These are phyloP conservation scores for Chelonus formosanus DNA, from an alignment of 2,888 invertebrate genomes.

Conservation along the genomic window DNA sequence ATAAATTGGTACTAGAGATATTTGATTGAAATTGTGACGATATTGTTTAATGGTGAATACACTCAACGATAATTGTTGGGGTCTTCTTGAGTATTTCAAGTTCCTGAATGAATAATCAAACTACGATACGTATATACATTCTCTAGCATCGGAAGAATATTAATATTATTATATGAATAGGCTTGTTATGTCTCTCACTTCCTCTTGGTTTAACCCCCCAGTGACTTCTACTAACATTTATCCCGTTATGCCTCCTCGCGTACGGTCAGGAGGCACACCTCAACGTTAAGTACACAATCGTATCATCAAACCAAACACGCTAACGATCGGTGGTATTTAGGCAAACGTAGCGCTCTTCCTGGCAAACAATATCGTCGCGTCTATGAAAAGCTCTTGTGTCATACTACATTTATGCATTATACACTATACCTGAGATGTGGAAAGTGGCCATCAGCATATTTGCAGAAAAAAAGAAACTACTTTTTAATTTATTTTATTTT, in stretches of 20 bases:
- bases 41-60: too few relatives aligned
- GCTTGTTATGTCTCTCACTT: conserved; percentile 7
- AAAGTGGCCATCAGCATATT: too few relatives aligned
- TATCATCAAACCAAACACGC: conserved; percentile 53
- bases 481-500: too few relatives aligned
- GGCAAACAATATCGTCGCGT: conserved; percentile 42
- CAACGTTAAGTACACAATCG: conserved; percentile 49
- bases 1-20: too few relatives aligned
- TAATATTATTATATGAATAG: too few relatives aligned
- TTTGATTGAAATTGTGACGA: too few relatives aligned
- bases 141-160: too few relatives aligned
- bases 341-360: conserved; percentile 3
- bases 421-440: conserved; percentile 14
- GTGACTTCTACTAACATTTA: conserved; percentile 17
- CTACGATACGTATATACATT: too few relatives aligned
- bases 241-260: conserved; percentile 10
- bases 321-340: conserved; percentile 47
- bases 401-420: conserved; percentile 12
- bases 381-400: conserved; percentile 38
- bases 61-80: too few relatives aligned
- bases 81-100: too few relatives aligned
- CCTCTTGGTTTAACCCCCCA: conserved; percentile 1
- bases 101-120: too few relatives aligned
- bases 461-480: too few relatives aligned
- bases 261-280: conserved; percentile 23